Evolutionary conservation across 2,113 vertebrate genomes (phyloP).

Genomic region (Microtus oregoni): DNA sequence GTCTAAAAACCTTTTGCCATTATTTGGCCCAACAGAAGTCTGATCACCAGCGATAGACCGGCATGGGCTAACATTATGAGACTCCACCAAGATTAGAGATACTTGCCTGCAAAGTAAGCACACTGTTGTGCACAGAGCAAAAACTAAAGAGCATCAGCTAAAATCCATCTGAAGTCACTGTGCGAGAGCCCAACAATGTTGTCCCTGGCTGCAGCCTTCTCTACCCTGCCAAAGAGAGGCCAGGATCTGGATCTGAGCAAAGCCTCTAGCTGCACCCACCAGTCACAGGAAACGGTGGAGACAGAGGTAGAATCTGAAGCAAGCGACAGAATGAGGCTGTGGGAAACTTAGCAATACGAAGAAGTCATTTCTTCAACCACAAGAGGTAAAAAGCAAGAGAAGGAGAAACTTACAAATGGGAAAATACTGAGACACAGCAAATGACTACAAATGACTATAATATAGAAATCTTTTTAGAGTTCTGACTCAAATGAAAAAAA

Average conservation of each 20-base stretch:
- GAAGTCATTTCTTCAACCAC: slow-evolving; percentile 35
- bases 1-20: slow-evolving; percentile 45
- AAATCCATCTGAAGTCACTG: background rate
- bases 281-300: slow-evolving; percentile 46
- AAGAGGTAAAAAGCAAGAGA: background rate
- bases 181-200: background rate
- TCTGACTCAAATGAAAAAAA: slow-evolving; percentile 40
- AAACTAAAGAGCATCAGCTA: slow-evolving; percentile 38
- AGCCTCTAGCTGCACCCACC: slow-evolving; percentile 37
- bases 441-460: slow-evolving; percentile 55
- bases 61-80: background rate
- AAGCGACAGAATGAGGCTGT: slow-evolving; percentile 39
- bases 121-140: background rate
- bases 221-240: slow-evolving; percentile 65
- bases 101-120: background rate
- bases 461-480: background rate
- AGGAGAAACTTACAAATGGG: background rate
- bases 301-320: slow-evolving; percentile 18
- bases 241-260: slow-evolving; percentile 62
- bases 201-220: background rate
- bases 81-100: slow-evolving; percentile 33
- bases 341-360: background rate
- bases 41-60: background rate
- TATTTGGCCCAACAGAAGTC: background rate
- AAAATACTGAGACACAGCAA: slow-evolving; percentile 50